These are phyloP conservation scores for Parus major DNA, from an alignment of 2,113 vertebrate genomes.

Conservation along the genomic window DNA sequence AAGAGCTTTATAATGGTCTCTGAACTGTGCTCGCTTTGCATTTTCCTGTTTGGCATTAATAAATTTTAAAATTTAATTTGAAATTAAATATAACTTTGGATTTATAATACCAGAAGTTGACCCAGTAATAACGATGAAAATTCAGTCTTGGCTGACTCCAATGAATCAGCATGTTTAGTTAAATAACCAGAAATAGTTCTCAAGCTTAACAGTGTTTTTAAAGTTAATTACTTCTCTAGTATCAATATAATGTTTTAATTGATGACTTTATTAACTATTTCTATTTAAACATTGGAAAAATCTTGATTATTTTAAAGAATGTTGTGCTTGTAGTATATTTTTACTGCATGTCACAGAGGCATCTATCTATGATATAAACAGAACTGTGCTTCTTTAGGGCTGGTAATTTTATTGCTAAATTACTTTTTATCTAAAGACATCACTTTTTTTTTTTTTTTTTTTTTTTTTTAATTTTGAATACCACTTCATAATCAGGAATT, in stretches of 20 bases:
- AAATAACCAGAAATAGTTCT: conserved; percentile 9
- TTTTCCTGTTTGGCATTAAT: conserved; percentile 17
- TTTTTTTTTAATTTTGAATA: not conserved
- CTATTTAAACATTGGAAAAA: not conserved
- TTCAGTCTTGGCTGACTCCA: not conserved
- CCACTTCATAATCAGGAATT: not conserved
- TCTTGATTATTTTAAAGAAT: not conserved
- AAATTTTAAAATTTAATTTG: not conserved
- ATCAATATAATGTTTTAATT: not conserved
- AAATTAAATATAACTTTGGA: not conserved
- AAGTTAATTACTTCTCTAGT: conserved; percentile 2
- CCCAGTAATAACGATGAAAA: not conserved
- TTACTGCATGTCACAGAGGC: not conserved
- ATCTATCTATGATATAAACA: not conserved
- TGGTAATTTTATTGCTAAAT: not conserved
- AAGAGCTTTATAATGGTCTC: not conserved
- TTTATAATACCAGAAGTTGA: not conserved
- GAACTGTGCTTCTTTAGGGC: not conserved
- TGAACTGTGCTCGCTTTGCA: not conserved
- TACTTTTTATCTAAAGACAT: not conserved
- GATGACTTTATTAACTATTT: not conserved
- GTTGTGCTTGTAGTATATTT: not conserved
- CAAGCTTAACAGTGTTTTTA: not conserved
- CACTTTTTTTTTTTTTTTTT: fast-evolving
- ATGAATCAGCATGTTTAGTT: conserved; percentile 8